Evolutionary conservation across 1,140 invertebrate genomes (phyloP).

Genomic region (Nomia melanderi): DNA sequence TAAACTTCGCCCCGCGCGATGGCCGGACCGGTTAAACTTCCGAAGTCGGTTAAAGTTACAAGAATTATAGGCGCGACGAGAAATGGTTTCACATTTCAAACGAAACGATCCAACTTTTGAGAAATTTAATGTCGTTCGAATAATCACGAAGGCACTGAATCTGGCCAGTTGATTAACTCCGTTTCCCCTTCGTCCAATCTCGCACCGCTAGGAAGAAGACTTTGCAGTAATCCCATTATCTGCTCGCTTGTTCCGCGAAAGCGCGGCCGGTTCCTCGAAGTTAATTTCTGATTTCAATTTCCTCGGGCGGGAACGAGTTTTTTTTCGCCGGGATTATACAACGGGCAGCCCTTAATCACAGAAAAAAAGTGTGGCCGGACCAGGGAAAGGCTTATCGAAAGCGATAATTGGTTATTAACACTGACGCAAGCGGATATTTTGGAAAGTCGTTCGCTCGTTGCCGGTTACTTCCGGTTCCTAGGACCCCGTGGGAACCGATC

Average conservation of each 20-base stretch:
- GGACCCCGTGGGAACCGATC: constrained; percentile 43
- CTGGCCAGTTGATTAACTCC: too few species aligned
- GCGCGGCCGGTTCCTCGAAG: background rate
- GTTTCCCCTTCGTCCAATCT: too few species aligned
- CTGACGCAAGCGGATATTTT: constrained; percentile 24
- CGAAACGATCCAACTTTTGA: too few species aligned
- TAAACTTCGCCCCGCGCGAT: too few species aligned
- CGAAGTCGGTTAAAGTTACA: too few species aligned
- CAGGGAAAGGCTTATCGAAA: background rate
- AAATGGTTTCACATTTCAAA: too few species aligned
- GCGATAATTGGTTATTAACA: background rate
- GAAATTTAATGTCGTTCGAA: too few species aligned
- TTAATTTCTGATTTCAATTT: background rate
- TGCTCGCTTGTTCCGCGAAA: background rate
- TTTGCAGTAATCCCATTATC: too few species aligned
- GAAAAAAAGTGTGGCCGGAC: background rate
- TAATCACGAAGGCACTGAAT: too few species aligned
- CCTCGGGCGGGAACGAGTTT: background rate
- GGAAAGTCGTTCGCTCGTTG: constrained; percentile 12
- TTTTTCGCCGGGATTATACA: background rate
- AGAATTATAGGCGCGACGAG: too few species aligned
- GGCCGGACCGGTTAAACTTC: too few species aligned
- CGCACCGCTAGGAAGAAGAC: too few species aligned
- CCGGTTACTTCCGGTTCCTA: constrained; percentile 41
- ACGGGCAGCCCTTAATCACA: background rate